Conservation (phyloP, 2,797 vertebrate species). For the Smutsia temminckii region DNA sequence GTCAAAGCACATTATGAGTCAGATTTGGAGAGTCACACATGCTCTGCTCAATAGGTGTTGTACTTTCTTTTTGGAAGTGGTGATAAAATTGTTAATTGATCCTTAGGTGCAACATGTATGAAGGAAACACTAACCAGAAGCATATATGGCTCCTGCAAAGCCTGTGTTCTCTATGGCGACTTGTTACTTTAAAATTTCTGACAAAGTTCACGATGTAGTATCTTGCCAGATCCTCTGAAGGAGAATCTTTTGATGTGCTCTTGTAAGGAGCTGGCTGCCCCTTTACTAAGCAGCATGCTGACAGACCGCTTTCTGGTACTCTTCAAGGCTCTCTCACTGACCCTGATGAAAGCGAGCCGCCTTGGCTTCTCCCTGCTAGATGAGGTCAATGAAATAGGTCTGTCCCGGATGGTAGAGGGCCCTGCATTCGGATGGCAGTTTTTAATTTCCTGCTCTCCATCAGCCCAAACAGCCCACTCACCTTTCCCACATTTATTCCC, state of each 20-base stretch:
- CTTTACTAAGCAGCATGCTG: neutral
- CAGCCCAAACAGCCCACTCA: neutral
- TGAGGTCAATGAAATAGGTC: neutral
- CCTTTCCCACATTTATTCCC: neutral
- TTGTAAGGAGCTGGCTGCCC: neutral
- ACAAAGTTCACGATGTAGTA: neutral
- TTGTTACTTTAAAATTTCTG: slow-evolving; percentile 26
- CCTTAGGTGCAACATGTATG: neutral
- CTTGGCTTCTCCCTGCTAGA: neutral
- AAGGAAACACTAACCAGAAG: slow-evolving; percentile 23
- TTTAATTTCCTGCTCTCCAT: neutral
- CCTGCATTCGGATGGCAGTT: neutral
- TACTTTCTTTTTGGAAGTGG: neutral
- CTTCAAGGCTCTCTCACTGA: neutral
- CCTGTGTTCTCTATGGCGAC: slow-evolving; percentile 46
- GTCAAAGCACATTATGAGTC: neutral
- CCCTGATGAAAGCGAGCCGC: neutral
- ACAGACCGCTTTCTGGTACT: neutral
- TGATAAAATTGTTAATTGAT: neutral
- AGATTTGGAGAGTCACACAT: neutral
- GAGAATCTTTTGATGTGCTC: slow-evolving; percentile 57
- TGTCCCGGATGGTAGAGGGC: neutral
- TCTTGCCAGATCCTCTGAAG: slow-evolving; percentile 37
- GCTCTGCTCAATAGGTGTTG: neutral
- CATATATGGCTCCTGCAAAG: neutral